Percentiles rank a stretch among this genome's conserved stretches.
Conservation (phyloP, 2,888 invertebrate species). For the Temnothorax unifasciatus region DNA sequence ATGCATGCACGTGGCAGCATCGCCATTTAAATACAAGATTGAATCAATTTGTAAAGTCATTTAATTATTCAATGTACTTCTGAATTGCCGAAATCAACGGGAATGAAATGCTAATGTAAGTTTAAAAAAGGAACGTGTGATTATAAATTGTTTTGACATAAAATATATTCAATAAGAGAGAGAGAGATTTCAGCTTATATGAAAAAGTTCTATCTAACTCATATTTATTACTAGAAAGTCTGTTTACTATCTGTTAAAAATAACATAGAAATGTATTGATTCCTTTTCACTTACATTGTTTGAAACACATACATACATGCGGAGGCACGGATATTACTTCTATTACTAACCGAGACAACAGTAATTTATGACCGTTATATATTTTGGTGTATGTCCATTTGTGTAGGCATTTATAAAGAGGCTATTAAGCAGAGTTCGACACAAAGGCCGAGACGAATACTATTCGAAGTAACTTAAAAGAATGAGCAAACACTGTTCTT, state of each 20-base stretch:
- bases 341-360: not conserved
- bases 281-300: not conserved
- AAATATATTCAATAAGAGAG: not conserved
- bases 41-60: constrained; percentile 45
- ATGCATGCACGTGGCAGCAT: constrained; percentile 1
- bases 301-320: not conserved
- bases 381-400: not conserved
- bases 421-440: not conserved
- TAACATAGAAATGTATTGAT: not conserved
- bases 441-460: not conserved
- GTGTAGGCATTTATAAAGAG: not conserved
- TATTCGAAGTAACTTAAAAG: not conserved
- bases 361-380: constrained; percentile 7
- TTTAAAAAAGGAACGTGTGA: not conserved
- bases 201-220: not conserved
- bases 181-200: not conserved
- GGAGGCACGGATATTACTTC: not conserved
- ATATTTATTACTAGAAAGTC: not conserved
- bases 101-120: not conserved
- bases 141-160: not conserved
- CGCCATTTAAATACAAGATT: constrained; percentile 30
- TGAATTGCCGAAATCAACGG: constrained; percentile 3
- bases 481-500: not conserved
- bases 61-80: constrained; percentile 25
- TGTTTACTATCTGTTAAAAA: not conserved